Evolutionary conservation across 2,888 invertebrate genomes (phyloP).

Genomic region (Acanthosepion lycidas): DNA sequence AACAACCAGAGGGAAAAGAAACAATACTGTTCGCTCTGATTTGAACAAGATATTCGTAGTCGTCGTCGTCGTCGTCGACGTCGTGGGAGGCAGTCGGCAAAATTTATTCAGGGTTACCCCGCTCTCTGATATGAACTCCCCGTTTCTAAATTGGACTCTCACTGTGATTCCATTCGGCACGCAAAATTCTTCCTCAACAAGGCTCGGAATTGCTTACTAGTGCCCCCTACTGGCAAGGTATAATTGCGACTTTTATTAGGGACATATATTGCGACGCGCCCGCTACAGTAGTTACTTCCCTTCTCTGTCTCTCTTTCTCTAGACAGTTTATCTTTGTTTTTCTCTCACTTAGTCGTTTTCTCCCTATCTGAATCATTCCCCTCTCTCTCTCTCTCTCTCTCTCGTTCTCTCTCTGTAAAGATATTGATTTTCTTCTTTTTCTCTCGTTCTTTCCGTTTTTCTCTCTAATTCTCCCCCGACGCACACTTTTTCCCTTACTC

Average conservation of each 20-base stretch:
- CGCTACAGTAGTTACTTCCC: not conserved
- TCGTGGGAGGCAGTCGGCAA: not conserved
- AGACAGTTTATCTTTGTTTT: not conserved
- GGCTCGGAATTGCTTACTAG: not conserved
- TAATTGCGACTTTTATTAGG: not conserved
- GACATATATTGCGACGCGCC: not conserved
- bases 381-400: not conserved
- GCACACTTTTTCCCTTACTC: not conserved
- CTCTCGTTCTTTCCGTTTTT: too few relatives aligned
- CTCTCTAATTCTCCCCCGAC: not conserved
- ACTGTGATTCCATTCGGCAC: not conserved
- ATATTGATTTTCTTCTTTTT: too few relatives aligned
- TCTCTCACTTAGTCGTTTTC: not conserved
- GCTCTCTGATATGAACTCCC: not conserved
- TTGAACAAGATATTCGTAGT: too few relatives aligned
- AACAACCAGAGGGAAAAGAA: too few relatives aligned
- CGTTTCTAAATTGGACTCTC: slow-evolving; percentile 4
- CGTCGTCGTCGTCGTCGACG: not conserved
- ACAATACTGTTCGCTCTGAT: too few relatives aligned
- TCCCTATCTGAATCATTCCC: not conserved
- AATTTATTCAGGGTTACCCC: not conserved
- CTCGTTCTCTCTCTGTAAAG: too few relatives aligned
- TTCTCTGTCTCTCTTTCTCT: not conserved
- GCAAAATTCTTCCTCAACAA: not conserved
- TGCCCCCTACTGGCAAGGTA: not conserved